These are phyloP conservation scores for Drosophila falleni DNA, from an alignment of 2,888 invertebrate genomes.

Conservation along the genomic window DNA sequence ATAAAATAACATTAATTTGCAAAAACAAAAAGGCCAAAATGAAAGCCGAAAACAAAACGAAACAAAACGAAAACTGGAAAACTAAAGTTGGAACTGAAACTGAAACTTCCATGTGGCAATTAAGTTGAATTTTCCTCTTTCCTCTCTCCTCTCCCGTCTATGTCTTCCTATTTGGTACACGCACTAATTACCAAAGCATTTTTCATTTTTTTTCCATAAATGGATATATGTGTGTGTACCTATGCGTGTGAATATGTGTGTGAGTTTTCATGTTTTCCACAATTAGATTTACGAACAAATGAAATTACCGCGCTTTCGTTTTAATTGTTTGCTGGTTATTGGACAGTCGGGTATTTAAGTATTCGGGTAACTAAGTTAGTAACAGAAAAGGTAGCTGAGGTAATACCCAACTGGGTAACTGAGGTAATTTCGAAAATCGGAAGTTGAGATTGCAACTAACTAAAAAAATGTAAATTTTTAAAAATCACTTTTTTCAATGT, in stretches of 20 bases:
- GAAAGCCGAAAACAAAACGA: conserved; percentile 43
- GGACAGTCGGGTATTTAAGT: conserved; percentile 32
- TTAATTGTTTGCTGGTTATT: conserved; percentile 78
- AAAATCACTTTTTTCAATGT: not conserved
- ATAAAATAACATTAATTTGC: conserved; percentile 53
- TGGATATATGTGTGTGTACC: conserved; percentile 8
- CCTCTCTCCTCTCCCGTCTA: not conserved
- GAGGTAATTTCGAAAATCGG: not conserved
- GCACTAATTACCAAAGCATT: conserved; percentile 77
- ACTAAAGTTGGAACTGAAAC: conserved; percentile 33
- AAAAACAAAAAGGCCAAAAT: conserved; percentile 63
- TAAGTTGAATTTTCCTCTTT: conserved; percentile 49
- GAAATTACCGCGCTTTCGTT: conserved; percentile 79
- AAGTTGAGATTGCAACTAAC: not conserved
- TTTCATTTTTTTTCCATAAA: conserved; percentile 46
- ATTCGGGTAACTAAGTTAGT: conserved; percentile 8
- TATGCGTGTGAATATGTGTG: not conserved
- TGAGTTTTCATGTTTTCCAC: conserved; percentile 52
- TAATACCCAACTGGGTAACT: not conserved
- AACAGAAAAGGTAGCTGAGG: too few species aligned
- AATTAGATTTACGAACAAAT: conserved; percentile 82
- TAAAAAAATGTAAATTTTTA: not conserved
- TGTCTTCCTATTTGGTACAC: conserved; percentile 51
- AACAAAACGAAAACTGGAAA: conserved; percentile 27
- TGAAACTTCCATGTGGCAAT: conserved; percentile 46